phyloP scores from a whole-genome alignment of 2,113 vertebrate species.

The Ceyx cyanopectus region DNA sequence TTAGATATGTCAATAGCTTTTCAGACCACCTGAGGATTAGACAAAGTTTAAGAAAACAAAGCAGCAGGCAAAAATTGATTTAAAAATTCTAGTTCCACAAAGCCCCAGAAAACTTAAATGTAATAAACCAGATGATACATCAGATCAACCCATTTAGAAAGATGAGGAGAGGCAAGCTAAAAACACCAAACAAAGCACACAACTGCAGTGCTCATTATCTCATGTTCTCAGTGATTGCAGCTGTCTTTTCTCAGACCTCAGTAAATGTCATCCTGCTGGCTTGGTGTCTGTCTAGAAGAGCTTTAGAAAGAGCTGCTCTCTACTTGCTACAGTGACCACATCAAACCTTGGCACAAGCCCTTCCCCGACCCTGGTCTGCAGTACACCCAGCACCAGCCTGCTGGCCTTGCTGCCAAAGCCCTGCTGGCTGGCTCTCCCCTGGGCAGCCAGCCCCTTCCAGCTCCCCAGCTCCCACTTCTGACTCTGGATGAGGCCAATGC shows the following conservation, averaged over 20 bases:
- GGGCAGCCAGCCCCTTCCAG: not conserved
- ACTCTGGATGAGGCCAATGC: not conserved
- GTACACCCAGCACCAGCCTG: not conserved
- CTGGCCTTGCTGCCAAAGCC: not conserved
- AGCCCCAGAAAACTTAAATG: not conserved
- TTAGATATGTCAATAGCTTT: not conserved
- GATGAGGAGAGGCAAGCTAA: not conserved
- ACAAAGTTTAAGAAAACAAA: not conserved
- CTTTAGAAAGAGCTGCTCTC: not conserved
- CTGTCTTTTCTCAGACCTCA: not conserved
- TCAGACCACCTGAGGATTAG: not conserved
- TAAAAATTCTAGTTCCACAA: not conserved
- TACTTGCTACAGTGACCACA: not conserved
- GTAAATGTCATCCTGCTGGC: not conserved
- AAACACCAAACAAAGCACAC: not conserved
- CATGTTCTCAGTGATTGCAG: fast-evolving
- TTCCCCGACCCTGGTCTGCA: not conserved
- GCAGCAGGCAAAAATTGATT: not conserved
- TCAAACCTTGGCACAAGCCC: not conserved
- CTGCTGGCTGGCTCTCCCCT: no score
- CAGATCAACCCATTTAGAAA: not conserved
- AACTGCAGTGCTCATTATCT: not conserved
- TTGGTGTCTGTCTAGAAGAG: not conserved
- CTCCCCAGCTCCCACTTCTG: not conserved
- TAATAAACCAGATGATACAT: not conserved